Evolutionary conservation across 1,140 invertebrate genomes (phyloP).

Genomic region (Heliothis subflexa): DNA sequence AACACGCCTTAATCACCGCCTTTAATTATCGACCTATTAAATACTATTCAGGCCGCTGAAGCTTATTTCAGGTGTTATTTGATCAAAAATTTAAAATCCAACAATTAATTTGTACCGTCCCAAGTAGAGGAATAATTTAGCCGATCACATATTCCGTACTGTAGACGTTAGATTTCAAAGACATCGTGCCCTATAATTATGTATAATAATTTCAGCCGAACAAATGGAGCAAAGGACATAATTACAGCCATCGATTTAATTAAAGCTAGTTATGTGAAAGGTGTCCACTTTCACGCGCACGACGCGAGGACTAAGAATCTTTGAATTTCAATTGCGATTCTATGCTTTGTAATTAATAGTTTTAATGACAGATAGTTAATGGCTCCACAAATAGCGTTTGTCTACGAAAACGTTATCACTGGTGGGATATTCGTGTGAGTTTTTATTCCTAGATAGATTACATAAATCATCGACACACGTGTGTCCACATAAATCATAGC

Average conservation of each 20-base stretch:
- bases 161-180: constrained; percentile 72
- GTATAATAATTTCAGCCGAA: constrained; percentile 70
- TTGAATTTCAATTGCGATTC: constrained; percentile 66
- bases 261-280: constrained; percentile 77
- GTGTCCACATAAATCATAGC: constrained; percentile 77
- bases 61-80: constrained; percentile 83
- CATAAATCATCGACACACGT: constrained; percentile 72
- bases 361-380: constrained; percentile 41
- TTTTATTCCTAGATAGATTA: constrained; percentile 46
- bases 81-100: constrained; percentile 75
- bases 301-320: constrained; percentile 66
- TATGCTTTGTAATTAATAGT: constrained; percentile 65
- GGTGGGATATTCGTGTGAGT: constrained; percentile 19
- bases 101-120: constrained; percentile 76
- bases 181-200: constrained; percentile 74
- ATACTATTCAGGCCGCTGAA: constrained; percentile 63
- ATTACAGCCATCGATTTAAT: constrained; percentile 76
- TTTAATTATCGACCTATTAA: constrained; percentile 72
- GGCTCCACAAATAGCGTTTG: constrained; percentile 33
- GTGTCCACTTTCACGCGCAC: constrained; percentile 80
- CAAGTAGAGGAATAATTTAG: constrained; percentile 63
- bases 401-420: constrained; percentile 40
- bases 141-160: constrained; percentile 60
- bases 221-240: constrained; percentile 81
- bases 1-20: constrained; percentile 54